Percentiles rank a stretch among this genome's conserved stretches.
Evolutionary conservation across 2,888 invertebrate species (phyloP).

Genomic region (Tetropium fuscum): DNA sequence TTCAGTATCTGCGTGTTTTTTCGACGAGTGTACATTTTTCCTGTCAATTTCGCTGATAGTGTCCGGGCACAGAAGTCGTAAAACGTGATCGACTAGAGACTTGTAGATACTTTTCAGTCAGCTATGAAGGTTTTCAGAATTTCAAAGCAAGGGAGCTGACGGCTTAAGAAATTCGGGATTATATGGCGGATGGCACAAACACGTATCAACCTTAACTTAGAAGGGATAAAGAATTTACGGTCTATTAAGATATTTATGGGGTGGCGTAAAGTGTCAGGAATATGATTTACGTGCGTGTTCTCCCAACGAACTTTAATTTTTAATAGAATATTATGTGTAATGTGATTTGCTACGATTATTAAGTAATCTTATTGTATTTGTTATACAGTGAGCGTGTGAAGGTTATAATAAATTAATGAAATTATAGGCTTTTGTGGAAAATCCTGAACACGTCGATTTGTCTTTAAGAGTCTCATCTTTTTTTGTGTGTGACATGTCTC

Average conservation of each 20-base stretch:
- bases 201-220: background rate
- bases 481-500: too few species aligned
- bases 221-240: slow-evolving; percentile 14
- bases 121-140: slow-evolving; percentile 17
- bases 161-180: slow-evolving; percentile 5
- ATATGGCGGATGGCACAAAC: slow-evolving; percentile 8
- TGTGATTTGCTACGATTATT: too few species aligned
- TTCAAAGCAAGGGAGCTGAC: slow-evolving; percentile 18
- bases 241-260: slow-evolving; percentile 28
- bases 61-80: slow-evolving; percentile 30
- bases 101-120: slow-evolving; percentile 23
- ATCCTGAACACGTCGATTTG: too few species aligned
- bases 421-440: too few species aligned
- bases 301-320: background rate
- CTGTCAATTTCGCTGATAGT: slow-evolving; percentile 53
- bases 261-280: slow-evolving; percentile 8
- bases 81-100: slow-evolving; percentile 34
- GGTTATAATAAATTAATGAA: too few species aligned
- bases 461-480: too few species aligned
- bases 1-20: slow-evolving; percentile 33
- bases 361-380: too few species aligned
- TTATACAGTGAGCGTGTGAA: too few species aligned
- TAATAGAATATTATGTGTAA: background rate
- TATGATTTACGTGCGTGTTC: slow-evolving; percentile 18
- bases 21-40: slow-evolving; percentile 48